Evolutionary conservation across 2,797 vertebrate species (phyloP), one percentile per base, ranked within the genome.

Genomic region (Amphiprion clarkii): DNA sequence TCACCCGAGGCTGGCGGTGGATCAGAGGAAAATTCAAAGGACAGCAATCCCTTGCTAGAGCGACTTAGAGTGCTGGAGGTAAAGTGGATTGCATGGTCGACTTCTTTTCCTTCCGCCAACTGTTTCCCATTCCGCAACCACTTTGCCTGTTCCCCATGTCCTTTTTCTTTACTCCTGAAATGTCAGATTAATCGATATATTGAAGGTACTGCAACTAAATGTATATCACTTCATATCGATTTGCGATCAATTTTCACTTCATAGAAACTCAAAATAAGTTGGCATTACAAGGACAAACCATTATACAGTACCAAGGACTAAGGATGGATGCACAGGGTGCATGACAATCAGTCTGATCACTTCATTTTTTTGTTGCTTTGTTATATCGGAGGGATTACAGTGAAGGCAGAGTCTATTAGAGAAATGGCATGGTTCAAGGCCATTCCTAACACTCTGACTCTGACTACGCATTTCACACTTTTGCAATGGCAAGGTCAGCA

Each of bases 11-110:
- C 87, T 1, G 62, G 89, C 79, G 93, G 86, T 55, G 91, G 87
- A 56, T 76, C 78, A 0, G 95, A 95, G 48, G 95, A 95, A 31
- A 93, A 94, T 65, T 92, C 89, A 53, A 95, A 94, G 67, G 95
- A 96, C 86, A 95, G 90, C 82, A 95, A 92, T 84, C 87, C 95
- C 77, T 92, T 98, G 1, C 81, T 97, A 52, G 94, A 96, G 90
- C 93, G 96, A 78, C 83, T 98, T 85, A 92, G 94, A 88, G 93
- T 93, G 67, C 91, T 98, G 57, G 96, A 98, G 96, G 97, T 97
- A 95, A 94, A 92, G 51, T 14, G 73, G 81, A 71, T 36, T 51
- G 46, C 64, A 71, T 5, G 67, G 52, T 71, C 65, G 57, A 59
- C 42, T 54, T 67, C 60, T 62, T 44, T 4, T 11, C 16, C 21